Evolutionary conservation across 2,113 vertebrate species (phyloP), one percentile per base, ranked within the genome.

Genomic region (Machaerirhynchus nigripectus): DNA sequence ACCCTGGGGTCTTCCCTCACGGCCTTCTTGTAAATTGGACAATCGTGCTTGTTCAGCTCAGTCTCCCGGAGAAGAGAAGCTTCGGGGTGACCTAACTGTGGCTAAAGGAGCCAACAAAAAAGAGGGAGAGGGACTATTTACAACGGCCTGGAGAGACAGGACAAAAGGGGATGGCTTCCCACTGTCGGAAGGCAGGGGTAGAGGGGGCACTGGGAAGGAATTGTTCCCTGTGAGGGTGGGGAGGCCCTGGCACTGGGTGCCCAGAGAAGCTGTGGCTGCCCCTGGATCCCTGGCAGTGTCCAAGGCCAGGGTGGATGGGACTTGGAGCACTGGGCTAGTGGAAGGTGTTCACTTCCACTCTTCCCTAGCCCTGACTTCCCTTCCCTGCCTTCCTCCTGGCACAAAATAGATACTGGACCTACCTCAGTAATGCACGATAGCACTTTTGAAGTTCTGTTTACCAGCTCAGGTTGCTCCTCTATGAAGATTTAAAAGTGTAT

Each of bases 281-380:
- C 39, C 55, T 85, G 35, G 10, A 70, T 47, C 49, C 9, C 65
- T 87, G 56, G 28, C 0, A 70, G 30, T 21, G 65, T 2, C 47
- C 56, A 40, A 40, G n/a, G 39, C 13, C 28, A 30, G 56, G 30
- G 0, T 39, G 40, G 39, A 61, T 0, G 0, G 22, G 33, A 4
- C 15, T 69, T 76, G 39, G 55, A 61, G 19, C 6, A 23, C 28
- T 39, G 55, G 39, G 23, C 0, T 2, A 0, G 46, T 46, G 55
- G 55, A 20, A 53, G 2, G 15, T 39, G 55, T 40, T 28, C 73
- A 55, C 7, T 49, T 28, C 22, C 49, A 64, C 23, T 50, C 22
- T 19, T 33, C 27, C 40, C 24, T 47, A 19, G 53, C n/a, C 56
- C 42, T 70, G 35, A 24, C 21, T 33, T 11, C 35, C 9, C 21